These are phyloP conservation scores for Petrocephalus schoutedeni DNA, from an alignment of 2,797 vertebrate genomes.

Conservation along the genomic window DNA sequence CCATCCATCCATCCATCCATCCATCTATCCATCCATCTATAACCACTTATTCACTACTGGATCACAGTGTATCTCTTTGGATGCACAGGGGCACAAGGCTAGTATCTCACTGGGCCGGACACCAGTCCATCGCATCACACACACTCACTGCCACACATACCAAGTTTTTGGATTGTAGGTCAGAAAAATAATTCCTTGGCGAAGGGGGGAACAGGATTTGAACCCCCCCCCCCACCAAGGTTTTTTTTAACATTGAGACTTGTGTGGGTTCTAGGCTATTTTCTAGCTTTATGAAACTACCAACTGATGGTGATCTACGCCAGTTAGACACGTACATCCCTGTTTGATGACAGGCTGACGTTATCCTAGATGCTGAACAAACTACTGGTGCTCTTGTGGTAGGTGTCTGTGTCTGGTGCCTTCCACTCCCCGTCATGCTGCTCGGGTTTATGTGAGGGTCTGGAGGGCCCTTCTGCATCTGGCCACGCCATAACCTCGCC, in stretches of 20 bases:
- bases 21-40: background rate
- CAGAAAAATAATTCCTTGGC: background rate
- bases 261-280: background rate
- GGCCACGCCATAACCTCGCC: background rate
- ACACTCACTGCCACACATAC: background rate
- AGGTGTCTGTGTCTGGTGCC: background rate
- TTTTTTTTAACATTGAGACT: background rate
- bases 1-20: too few relatives aligned
- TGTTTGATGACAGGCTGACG: background rate
- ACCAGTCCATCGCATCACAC: background rate
- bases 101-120: background rate
- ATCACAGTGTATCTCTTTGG: background rate
- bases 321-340: background rate
- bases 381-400: background rate
- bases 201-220: background rate
- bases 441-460: background rate
- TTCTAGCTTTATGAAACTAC: background rate
- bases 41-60: background rate
- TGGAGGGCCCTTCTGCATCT: slow-evolving; percentile 2
- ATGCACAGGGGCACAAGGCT: background rate
- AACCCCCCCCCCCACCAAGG: background rate
- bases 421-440: background rate
- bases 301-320: background rate
- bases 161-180: background rate
- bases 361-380: background rate